Percentiles rank a stretch among this genome's conserved stretches.
phyloP scores from a whole-genome alignment of 1,140 invertebrate genomes.

The Propsilocerus akamusi region DNA sequence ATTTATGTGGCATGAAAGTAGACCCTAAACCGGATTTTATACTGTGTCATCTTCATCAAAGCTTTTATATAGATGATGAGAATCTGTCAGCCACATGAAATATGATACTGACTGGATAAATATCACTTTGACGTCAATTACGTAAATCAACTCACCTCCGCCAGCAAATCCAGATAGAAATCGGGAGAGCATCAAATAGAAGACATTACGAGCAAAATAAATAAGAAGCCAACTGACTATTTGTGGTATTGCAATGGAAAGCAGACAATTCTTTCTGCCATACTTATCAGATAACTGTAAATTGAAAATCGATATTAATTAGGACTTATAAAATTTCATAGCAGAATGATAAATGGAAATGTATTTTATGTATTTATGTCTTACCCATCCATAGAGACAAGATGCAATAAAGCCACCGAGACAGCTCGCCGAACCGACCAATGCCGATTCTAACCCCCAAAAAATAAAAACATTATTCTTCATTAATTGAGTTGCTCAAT shows the following conservation, averaged over 20 bases:
- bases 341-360: too few relatives aligned
- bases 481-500: too few relatives aligned
- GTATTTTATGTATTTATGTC: too few relatives aligned
- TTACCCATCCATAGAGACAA: neutral
- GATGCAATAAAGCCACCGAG: neutral
- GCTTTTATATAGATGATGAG: too few relatives aligned
- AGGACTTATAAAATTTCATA: neutral
- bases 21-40: too few relatives aligned
- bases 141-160: conserved; percentile 22
- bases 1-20: too few relatives aligned
- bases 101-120: too few relatives aligned
- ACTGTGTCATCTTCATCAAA: too few relatives aligned
- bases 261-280: neutral
- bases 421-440: neutral
- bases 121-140: too few relatives aligned
- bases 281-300: neutral
- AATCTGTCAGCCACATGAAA: too few relatives aligned
- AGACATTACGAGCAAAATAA: conserved; percentile 19
- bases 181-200: conserved; percentile 20
- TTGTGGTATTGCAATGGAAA: neutral
- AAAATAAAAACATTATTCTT: too few relatives aligned
- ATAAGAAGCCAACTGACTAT: conserved; percentile 20
- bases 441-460: neutral
- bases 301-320: neutral
- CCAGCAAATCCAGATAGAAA: conserved; percentile 25